A percentile compares a stretch with the other conserved stretches of the same genome.
Conservation (phyloP, 2,888 invertebrate genomes). For the Oegoconia quadripuncta region DNA sequence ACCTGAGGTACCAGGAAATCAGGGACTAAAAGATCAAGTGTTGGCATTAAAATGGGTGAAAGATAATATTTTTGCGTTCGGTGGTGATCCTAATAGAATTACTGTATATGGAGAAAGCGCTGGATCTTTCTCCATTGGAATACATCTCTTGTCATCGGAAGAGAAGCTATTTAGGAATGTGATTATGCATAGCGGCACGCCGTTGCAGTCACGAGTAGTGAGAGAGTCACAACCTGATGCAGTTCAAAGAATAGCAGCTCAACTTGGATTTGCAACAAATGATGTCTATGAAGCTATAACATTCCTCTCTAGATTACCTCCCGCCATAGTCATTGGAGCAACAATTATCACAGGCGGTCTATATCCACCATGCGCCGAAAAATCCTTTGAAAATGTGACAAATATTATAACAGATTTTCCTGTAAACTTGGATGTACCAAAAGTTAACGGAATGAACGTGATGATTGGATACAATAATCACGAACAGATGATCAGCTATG, state of each 20-base stretch:
- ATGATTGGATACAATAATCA: slow-evolving; percentile 33
- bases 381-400: slow-evolving; percentile 30
- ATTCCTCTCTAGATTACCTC: slow-evolving; percentile 27
- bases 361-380: slow-evolving; percentile 26
- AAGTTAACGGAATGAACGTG: slow-evolving; percentile 26
- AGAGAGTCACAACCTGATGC: slow-evolving; percentile 30
- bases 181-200: slow-evolving; percentile 43
- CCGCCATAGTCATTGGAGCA: slow-evolving; percentile 7
- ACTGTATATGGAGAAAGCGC: slow-evolving; percentile 46
- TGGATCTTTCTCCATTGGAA: slow-evolving; percentile 41
- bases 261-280: slow-evolving; percentile 28
- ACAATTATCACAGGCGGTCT: not conserved
- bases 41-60: slow-evolving; percentile 48
- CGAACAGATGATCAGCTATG: slow-evolving; percentile 16
- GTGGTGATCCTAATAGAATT: slow-evolving; percentile 42
- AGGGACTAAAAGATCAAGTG: slow-evolving; percentile 51
- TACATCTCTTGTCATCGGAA: slow-evolving; percentile 39
- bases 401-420: slow-evolving; percentile 29
- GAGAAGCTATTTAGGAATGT: slow-evolving; percentile 37
- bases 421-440: slow-evolving; percentile 21
- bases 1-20: slow-evolving; percentile 47
- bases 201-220: slow-evolving; percentile 29
- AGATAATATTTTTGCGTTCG: slow-evolving; percentile 45
- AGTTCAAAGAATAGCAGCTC: slow-evolving; percentile 34
- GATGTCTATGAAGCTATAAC: slow-evolving; percentile 32